Base-by-base conservation (phyloP, 1,140 invertebrate genomes). In the Tribolium castaneum region DNA sequence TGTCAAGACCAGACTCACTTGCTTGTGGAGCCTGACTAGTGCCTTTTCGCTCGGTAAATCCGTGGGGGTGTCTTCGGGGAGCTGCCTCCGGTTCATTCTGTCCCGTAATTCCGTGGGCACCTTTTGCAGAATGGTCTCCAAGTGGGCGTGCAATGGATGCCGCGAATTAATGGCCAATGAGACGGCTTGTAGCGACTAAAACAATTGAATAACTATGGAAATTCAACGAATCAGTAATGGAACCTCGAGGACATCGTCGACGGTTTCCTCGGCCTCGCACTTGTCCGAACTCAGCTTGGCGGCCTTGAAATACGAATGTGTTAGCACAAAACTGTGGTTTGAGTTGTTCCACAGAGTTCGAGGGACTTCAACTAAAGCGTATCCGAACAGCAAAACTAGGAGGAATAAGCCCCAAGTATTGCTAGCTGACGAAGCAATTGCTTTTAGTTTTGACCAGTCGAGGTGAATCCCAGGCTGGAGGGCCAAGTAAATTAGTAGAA, bases 321-420 rank as follows among this genome's bases (percentile, higher is more conserved):
- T 93, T 22, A 99, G 88, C 25, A 92, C 93, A 81, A 95, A 94
- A 66, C 93, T 93, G 78, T 93, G 91, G 87, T 92, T 94, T 70
- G 92, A 94, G 84, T 93, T 92, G 82, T 96, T 94, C 96, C 96
- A 99, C 7, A 98, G 87, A 77, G 92, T 93, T 34, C 97, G 90
- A 0, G 98, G 98, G 0, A 99, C 94, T 87, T 99, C 98, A 0
- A 99, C 97, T 22, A 99, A 89, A 2, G 98, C 97, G 89, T 99
- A 99, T 13, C 99, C 99, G 12, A 99, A 90, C 59, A 99, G 88
- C 14, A 99, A 87, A 30, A 99, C 96, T 12, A 99, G 88, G 16
- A 99, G 89, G 87, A 99, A 99, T 34, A 99, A 88, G 75, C 99
- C 99, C 98, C 99, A 99, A 0, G 99, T 99, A 84, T 99, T 99